Conservation (phyloP, 2,113 vertebrate species). For the Hippocampus guttulatus region DNA sequence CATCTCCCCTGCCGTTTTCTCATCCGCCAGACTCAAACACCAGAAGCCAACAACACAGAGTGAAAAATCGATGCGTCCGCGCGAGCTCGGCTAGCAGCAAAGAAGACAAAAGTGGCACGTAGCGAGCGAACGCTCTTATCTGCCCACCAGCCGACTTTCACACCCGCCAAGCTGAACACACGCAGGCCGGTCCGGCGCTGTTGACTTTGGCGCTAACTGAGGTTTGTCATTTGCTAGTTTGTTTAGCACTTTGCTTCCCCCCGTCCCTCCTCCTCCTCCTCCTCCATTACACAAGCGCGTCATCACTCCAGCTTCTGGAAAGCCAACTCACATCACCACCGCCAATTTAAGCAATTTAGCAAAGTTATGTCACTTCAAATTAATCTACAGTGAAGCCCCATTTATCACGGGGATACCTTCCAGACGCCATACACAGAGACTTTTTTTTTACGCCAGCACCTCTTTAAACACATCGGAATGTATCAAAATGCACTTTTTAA, state of each 20-base stretch:
- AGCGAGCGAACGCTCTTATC: conserved; percentile 43
- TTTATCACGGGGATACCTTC: background rate
- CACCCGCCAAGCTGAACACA: conserved; percentile 61
- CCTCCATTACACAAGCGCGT: conserved; percentile 34
- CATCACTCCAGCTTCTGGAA: background rate
- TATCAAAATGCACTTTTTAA: background rate
- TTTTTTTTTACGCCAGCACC: background rate
- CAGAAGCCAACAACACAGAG: background rate
- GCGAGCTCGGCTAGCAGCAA: background rate
- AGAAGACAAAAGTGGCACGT: conserved; percentile 31
- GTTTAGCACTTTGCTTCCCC: conserved; percentile 51
- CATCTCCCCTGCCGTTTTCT: conserved; percentile 39
- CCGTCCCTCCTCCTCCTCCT: background rate
- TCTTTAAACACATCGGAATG: background rate
- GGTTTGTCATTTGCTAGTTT: conserved; percentile 66
- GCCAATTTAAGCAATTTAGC: background rate
- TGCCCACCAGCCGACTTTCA: conserved; percentile 45
- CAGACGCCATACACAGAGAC: background rate
- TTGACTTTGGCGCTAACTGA: conserved; percentile 63
- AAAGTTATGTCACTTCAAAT: background rate
- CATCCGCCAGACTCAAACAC: conserved; percentile 15
- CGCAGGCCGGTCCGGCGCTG: conserved; percentile 54
- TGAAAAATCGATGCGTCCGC: background rate
- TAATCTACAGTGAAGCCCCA: background rate
- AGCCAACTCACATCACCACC: background rate